Base-by-base conservation (phyloP, 2,797 vertebrate genomes). In the Oreochromis mossambicus region DNA sequence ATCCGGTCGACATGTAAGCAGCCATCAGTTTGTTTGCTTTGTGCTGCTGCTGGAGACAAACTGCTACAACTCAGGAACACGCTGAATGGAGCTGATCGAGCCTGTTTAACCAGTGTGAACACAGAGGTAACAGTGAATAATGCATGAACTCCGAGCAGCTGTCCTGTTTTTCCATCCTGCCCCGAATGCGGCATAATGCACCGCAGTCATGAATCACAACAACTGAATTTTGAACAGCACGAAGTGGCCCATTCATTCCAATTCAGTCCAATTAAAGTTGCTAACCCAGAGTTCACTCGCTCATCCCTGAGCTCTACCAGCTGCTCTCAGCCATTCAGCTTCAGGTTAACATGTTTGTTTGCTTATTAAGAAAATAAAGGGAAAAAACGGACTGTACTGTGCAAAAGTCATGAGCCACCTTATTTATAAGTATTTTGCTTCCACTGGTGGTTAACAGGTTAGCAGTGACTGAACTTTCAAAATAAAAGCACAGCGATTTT, bases 401-500 rank as follows among this genome's bases (percentile, higher is more conserved):
- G 61, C n/a, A 66, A 66, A 66, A 41, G 7, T 66, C 36, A 21
- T 14, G 7, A 66, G 34, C 34, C 4, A 0, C 8, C 29, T 61
- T 61, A 0, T 61, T 61, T 61, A 19, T 34, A 61, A 61, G 29
- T 63, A 63, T n/a, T 63, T 36, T 63, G 32, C 58, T 36, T 36
- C 58, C 58, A 34, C 56, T 19, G 29, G 56, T 61, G 6, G 9
- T 34, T 61, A 61, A 61, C 29, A 61, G 29, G 29, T 34, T 61
- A 61, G 0, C 29, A 34, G 29, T 0, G 8, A 34, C 29, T 7
- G 29, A 3, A 61, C 56, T 19, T 0, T 19, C 29, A 61, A 61
- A 61, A 61, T 61, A 34, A 61, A 61, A 61, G 56, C 29, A 61
- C 9, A 61, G 29, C 29, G 15, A 19, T 58, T 61, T 15, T 34